Evolutionary conservation across 2,113 vertebrate genomes (phyloP).

Genomic region (Lophura nycthemera): DNA sequence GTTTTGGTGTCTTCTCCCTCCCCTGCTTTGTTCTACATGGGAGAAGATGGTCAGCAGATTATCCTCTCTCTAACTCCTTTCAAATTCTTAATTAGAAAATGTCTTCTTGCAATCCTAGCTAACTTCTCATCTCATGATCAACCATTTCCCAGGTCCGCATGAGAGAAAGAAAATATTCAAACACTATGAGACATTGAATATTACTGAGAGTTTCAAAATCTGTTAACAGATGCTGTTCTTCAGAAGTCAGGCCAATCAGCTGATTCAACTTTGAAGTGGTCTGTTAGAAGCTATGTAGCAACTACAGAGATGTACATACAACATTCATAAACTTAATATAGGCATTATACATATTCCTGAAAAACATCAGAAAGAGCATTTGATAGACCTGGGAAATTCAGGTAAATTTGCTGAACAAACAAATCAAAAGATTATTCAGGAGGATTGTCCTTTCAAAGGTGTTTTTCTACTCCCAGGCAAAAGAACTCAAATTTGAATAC

Average conservation of each 20-base stretch:
- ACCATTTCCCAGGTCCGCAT: not conserved
- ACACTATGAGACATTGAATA: not conserved
- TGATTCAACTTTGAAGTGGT: conserved; percentile 10
- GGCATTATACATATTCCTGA: not conserved
- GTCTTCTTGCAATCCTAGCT: not conserved
- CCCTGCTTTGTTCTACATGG: not conserved
- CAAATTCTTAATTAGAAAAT: conserved; percentile 20
- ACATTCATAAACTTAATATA: not conserved
- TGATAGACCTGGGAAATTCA: conserved; percentile 33
- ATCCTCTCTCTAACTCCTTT: conserved; percentile 14
- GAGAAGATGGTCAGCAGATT: conserved; percentile 14
- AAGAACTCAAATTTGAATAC: not conserved
- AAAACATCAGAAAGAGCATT: conserved; percentile 33
- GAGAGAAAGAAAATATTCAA: conserved; percentile 27
- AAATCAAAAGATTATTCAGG: conserved; percentile 1
- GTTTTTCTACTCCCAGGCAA: conserved; percentile 29
- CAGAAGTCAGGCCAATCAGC: conserved; percentile 30
- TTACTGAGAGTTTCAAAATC: not conserved
- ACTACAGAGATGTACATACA: not conserved
- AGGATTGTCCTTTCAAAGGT: conserved; percentile 25
- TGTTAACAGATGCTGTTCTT: not conserved
- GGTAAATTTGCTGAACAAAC: not conserved
- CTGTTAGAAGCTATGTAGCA: not conserved
- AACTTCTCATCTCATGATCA: not conserved
- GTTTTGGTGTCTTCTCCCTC: not conserved